These are phyloP conservation scores for Eriosoma lanigerum DNA, from an alignment of 1,140 invertebrate genomes.

Conservation along the genomic window DNA sequence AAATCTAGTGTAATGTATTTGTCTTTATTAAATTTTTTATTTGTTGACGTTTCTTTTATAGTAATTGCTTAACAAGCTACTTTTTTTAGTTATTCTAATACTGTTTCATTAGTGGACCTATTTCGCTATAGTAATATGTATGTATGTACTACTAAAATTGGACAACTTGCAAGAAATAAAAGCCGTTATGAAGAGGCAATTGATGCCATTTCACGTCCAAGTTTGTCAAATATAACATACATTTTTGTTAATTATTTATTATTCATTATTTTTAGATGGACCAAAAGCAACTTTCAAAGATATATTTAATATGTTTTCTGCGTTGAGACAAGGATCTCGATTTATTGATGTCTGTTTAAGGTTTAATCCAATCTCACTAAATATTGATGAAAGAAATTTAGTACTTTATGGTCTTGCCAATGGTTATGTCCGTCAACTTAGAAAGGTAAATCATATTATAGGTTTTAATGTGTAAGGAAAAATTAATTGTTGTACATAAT, in stretches of 20 bases:
- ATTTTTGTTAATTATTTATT: neutral
- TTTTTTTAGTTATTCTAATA: constrained; percentile 69
- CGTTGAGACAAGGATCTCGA: constrained; percentile 81
- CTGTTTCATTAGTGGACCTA: constrained; percentile 81
- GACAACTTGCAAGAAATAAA: constrained; percentile 69
- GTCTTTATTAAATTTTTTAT: constrained; percentile 18
- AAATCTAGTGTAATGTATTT: constrained; percentile 75
- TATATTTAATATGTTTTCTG: constrained; percentile 78
- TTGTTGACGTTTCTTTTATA: neutral
- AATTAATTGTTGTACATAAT: too few relatives aligned
- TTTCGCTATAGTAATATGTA: constrained; percentile 95
- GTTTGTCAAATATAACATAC: neutral
- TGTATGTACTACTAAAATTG: constrained; percentile 79
- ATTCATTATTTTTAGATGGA: constrained; percentile 57
- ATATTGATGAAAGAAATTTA: constrained; percentile 81
- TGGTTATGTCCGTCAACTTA: constrained; percentile 79
- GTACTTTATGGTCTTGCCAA: constrained; percentile 88
- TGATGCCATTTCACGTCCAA: constrained; percentile 13
- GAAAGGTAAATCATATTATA: constrained; percentile 64
- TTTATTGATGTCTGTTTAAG: constrained; percentile 81
- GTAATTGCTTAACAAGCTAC: too few relatives aligned
- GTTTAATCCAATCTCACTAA: constrained; percentile 71
- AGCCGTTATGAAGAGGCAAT: constrained; percentile 55
- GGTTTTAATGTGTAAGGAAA: too few relatives aligned
- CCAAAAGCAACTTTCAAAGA: constrained; percentile 71